Evolutionary conservation across 2,113 vertebrate species (phyloP).

Genomic region (Uropsilus gracilis): DNA sequence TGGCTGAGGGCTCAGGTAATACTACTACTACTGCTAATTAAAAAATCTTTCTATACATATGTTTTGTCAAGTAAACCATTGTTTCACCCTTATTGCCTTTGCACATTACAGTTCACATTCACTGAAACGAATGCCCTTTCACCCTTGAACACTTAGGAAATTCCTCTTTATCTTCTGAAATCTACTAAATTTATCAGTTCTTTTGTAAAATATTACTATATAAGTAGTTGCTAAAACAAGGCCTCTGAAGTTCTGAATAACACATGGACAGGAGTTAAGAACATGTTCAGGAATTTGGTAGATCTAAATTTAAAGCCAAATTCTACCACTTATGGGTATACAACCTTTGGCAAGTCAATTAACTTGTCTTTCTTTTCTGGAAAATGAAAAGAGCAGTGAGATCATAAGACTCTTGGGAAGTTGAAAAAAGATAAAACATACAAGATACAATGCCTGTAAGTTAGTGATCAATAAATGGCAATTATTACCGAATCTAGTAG

Average conservation of each 20-base stretch:
- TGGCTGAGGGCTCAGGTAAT: not conserved
- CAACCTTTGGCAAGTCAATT: not conserved
- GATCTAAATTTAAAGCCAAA: not conserved
- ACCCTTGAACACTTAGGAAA: not conserved
- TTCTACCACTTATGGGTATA: not conserved
- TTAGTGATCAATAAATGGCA: not conserved
- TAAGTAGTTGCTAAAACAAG: too few species aligned
- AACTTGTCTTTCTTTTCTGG: not conserved
- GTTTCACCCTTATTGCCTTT: not conserved
- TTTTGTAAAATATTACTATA: not conserved
- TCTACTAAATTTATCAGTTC: not conserved
- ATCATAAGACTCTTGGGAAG: not conserved
- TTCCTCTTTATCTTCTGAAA: not conserved
- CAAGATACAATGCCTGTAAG: not conserved
- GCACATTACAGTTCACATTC: not conserved
- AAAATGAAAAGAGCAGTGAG: not conserved
- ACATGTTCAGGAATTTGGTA: not conserved
- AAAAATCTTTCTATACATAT: not conserved
- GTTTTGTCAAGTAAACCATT: not conserved
- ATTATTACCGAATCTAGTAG: not conserved
- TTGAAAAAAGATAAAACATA: not conserved
- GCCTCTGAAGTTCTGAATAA: not conserved
- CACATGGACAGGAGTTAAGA: not conserved
- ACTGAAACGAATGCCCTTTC: not conserved
- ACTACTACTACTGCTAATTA: too few species aligned